A percentile compares a stretch with the other conserved stretches of the same genome.
These are phyloP conservation scores for Drosophila macrospina DNA, from an alignment of 2,888 invertebrate genomes.

Conservation along the genomic window DNA sequence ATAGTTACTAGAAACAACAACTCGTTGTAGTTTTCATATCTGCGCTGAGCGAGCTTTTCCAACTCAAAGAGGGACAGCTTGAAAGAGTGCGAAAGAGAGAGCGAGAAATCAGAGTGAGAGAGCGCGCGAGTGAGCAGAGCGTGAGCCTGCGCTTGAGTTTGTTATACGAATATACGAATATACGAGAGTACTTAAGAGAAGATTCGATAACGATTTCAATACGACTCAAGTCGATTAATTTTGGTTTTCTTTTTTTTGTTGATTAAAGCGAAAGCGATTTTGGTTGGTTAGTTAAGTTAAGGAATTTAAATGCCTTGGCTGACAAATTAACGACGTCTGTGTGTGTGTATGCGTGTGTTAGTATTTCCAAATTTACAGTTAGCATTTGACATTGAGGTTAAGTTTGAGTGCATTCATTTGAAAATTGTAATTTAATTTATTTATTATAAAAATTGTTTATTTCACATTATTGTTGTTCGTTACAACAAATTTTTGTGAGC, in stretches of 20 bases:
- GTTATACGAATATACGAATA: too few species aligned
- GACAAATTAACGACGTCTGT: conserved; percentile 73
- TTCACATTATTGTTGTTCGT: conserved; percentile 45
- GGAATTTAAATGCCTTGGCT: conserved; percentile 62
- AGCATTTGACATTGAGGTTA: conserved; percentile 20
- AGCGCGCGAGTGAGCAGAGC: not conserved
- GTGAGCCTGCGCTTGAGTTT: conserved; percentile 23
- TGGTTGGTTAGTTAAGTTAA: conserved; percentile 41
- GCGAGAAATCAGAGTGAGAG: conserved; percentile 10
- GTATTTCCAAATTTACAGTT: conserved; percentile 14
- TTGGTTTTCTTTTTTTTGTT: conserved; percentile 19
- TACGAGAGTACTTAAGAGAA: conserved; percentile 11
- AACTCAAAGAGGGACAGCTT: conserved; percentile 21
- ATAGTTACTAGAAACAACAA: conserved; percentile 34
- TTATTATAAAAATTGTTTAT: conserved; percentile 15
- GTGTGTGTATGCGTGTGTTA: conserved; percentile 4
- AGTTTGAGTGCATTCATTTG: too few species aligned
- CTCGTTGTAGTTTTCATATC: conserved; percentile 46
- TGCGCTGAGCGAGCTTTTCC: conserved; percentile 41
- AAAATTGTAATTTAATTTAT: too few species aligned
- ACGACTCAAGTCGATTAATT: conserved; percentile 7
- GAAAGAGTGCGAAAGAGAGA: conserved; percentile 6
- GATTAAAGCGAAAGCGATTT: conserved; percentile 66
- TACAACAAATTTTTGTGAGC: conserved; percentile 20
- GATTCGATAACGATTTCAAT: conserved; percentile 11